These are phyloP conservation scores for Harpalus rufipes DNA, from an alignment of 2,888 invertebrate species.

Conservation along the genomic window DNA sequence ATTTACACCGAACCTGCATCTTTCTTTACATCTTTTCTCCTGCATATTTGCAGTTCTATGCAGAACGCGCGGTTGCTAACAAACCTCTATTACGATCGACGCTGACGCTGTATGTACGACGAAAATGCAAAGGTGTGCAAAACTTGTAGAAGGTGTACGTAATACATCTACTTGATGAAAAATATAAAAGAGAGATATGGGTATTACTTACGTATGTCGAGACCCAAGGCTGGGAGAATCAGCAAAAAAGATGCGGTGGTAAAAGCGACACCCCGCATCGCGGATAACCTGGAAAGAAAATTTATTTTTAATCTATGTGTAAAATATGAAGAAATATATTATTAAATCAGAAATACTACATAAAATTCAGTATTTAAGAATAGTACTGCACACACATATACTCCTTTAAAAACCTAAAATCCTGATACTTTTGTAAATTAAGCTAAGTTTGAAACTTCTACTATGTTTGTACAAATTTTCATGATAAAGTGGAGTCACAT, in stretches of 20 bases:
- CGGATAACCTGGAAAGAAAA: neutral
- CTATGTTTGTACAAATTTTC: too few relatives aligned
- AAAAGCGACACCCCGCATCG: conserved; percentile 35
- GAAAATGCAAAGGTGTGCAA: conserved; percentile 60
- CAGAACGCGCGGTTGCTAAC: conserved; percentile 22
- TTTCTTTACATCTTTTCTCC: neutral
- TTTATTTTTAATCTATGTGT: too few relatives aligned
- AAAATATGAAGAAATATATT: too few relatives aligned
- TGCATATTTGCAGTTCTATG: neutral
- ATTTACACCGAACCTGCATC: neutral
- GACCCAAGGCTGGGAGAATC: conserved; percentile 19
- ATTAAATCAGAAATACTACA: too few relatives aligned
- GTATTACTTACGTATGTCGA: conserved; percentile 65
- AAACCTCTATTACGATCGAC: conserved; percentile 8
- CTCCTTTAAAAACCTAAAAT: too few relatives aligned
- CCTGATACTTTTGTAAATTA: too few relatives aligned
- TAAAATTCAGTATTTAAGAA: too few relatives aligned
- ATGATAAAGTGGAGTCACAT: too few relatives aligned
- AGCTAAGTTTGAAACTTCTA: too few relatives aligned
- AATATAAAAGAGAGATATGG: neutral
- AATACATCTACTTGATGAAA: too few relatives aligned
- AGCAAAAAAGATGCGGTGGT: conserved; percentile 14
- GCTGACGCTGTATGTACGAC: neutral
- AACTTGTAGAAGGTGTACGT: conserved; percentile 31
- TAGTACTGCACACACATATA: too few relatives aligned